Evolutionary conservation across 1,140 invertebrate genomes (phyloP).

Genomic region (Theocolax elegans): DNA sequence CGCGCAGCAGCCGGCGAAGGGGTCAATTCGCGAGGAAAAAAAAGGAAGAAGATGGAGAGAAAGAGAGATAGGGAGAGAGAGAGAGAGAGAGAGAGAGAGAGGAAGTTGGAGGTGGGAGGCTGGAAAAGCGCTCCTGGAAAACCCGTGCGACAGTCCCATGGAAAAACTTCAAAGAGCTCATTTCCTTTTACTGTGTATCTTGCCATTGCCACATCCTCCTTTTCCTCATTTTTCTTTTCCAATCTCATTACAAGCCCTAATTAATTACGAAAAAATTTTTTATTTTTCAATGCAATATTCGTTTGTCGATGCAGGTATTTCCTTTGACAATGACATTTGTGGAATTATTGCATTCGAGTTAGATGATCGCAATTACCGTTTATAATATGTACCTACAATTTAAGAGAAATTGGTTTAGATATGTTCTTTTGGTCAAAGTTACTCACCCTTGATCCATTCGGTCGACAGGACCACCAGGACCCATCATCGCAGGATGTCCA

Average conservation of each 20-base stretch:
- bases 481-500: constrained; percentile 74
- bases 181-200: background rate
- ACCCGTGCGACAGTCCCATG: background rate
- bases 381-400: too few species aligned
- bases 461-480: constrained; percentile 76
- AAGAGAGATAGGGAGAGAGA: background rate
- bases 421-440: too few species aligned
- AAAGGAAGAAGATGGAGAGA: background rate
- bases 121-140: background rate
- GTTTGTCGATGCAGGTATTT: too few species aligned
- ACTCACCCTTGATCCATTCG: constrained; percentile 80
- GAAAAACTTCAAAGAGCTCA: constrained; percentile 37
- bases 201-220: background rate
- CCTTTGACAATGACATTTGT: too few species aligned
- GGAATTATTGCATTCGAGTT: too few species aligned
- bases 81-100: background rate
- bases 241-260: constrained; percentile 24
- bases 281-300: too few species aligned
- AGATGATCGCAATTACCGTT: too few species aligned
- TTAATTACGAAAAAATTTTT: too few species aligned
- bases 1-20: background rate
- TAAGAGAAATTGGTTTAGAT: too few species aligned
- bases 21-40: constrained; percentile 23
- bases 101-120: background rate
- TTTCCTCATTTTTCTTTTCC: too few species aligned